Evolutionary conservation across 1,140 invertebrate species (phyloP).

Genomic region (Cydia amplana): DNA sequence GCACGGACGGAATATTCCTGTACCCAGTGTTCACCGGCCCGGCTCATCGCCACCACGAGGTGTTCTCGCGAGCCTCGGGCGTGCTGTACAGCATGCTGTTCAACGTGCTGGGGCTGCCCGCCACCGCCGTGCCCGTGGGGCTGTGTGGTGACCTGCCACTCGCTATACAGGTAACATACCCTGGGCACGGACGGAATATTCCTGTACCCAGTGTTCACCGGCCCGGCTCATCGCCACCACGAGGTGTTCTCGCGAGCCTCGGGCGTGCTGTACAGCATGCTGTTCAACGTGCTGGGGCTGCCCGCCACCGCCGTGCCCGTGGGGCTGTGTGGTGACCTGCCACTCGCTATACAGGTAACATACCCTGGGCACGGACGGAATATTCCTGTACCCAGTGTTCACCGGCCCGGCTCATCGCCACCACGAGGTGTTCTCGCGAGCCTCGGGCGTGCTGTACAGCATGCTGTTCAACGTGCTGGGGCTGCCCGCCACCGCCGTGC

Average conservation of each 20-base stretch:
- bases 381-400: too few species aligned
- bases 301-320: conserved; percentile 88
- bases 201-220: too few species aligned
- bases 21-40: too few species aligned
- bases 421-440: conserved; percentile 49
- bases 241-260: conserved; percentile 67
- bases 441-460: conserved; percentile 84
- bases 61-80: conserved; percentile 76
- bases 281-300: conserved; percentile 88
- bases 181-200: too few species aligned
- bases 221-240: too few species aligned
- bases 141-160: conserved; percentile 86
- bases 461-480: conserved; percentile 88
- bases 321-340: conserved; percentile 86
- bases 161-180: conserved; percentile 88
- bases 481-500: conserved; percentile 88
- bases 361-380: too few species aligned
- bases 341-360: conserved; percentile 88
- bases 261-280: conserved; percentile 84
- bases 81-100: conserved; percentile 86
- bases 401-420: too few species aligned
- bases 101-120: conserved; percentile 88
- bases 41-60: too few species aligned
- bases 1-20: too few species aligned
- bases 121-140: conserved; percentile 87